Conservation (phyloP, 2,888 invertebrate species). For the Leptinotarsa rubiginosa region DNA sequence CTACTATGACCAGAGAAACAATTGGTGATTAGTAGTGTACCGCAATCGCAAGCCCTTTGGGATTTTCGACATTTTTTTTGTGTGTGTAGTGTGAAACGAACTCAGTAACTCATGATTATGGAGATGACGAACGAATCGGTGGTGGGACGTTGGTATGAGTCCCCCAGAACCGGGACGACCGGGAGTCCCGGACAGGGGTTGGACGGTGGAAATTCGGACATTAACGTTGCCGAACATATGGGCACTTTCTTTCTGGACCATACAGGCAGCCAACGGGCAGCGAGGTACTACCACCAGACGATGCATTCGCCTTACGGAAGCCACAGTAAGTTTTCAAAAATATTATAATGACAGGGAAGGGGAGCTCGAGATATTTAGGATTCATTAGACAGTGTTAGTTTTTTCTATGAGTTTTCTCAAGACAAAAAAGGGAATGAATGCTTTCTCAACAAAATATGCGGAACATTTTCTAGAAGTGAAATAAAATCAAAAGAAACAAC, state of each 20-base stretch:
- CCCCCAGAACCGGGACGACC: constrained; percentile 64
- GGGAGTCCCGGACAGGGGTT: constrained; percentile 64
- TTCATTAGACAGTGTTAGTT: too few relatives aligned
- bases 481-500: too few relatives aligned
- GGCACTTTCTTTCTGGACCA: constrained; percentile 67
- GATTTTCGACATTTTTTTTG: constrained; percentile 46
- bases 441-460: too few relatives aligned
- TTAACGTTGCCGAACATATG: constrained; percentile 67
- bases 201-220: constrained; percentile 59
- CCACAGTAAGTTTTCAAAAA: constrained; percentile 63
- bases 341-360: neutral
- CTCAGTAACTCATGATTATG: constrained; percentile 64
- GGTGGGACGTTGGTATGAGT: constrained; percentile 67
- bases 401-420: too few relatives aligned
- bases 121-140: constrained; percentile 67
- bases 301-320: constrained; percentile 68
- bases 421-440: too few relatives aligned
- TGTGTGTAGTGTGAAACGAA: constrained; percentile 57
- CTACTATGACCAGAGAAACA: constrained; percentile 46
- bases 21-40: constrained; percentile 39
- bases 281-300: constrained; percentile 67
- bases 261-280: constrained; percentile 64
- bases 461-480: too few relatives aligned
- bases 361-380: too few relatives aligned
- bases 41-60: constrained; percentile 10